Evolutionary conservation across 2,888 invertebrate species (phyloP), one percentile per base, ranked within the genome.

Genomic region (Strigamia transsilvanica): DNA sequence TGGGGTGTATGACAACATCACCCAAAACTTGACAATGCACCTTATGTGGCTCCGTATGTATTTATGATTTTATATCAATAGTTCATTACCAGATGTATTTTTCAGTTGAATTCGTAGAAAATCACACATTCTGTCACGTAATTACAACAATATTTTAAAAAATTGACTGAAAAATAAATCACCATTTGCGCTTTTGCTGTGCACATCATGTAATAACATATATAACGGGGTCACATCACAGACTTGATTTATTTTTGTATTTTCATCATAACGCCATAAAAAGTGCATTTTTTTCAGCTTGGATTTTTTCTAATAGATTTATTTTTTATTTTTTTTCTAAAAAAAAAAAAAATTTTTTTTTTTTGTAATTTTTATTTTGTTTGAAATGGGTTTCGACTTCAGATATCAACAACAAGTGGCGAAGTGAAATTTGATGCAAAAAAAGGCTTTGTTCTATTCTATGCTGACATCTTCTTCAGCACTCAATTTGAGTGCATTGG

Each of bases 11-110:
- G 78, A 73, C 21, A 83, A 82, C 42, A 83, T 27, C 42, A 80
- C 41, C 27, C 80, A 83, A 51, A 46, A 56, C 21, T 82, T 82
- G 80, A 82, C 41, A 56, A 27, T 83, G 66, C 56, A 61, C 21
- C 83, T 83, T 27, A 38, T 83, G 51, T 83, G 83, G 83, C 83
- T 81, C 82, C 81, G 83, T 83, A 83, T 83, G 83, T 83, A 83
- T 80, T 46, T 41, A 27, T 78, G 32, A 78, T 34, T 78, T 78
- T 32, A 34, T 78, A 21, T 23, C 27, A 32, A 32, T n/a, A 10
- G 46, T 15, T 46, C 12, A 13, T 46, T 46, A 15, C 46, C 15
- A 15, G 46, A 46, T 46, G 12, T 46, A 46, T 46, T 46, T 46
- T 46, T 46, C 46, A 46, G 46, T 13, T 13, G 12, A 46, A 46